Evolutionary conservation across 2,797 vertebrate genomes (phyloP).

Genomic region (Urophycis tenuis): DNA sequence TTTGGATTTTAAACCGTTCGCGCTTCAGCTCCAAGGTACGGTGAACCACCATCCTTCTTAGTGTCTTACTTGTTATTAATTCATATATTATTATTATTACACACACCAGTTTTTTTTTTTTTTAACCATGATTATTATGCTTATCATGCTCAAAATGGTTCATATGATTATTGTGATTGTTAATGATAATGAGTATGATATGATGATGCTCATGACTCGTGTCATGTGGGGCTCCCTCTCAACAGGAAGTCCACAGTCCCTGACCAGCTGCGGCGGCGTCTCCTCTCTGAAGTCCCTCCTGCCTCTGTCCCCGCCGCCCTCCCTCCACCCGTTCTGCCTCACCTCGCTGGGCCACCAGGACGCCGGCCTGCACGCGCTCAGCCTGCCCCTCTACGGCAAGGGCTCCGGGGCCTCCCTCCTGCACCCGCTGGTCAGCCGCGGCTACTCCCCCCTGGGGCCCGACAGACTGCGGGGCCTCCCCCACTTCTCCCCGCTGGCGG

Average conservation of each 20-base stretch:
- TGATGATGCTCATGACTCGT: background rate
- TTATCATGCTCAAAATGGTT: background rate
- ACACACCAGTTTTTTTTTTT: too few species aligned
- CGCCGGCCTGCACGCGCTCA: conserved; percentile 66
- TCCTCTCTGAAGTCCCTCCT: conserved; percentile 74
- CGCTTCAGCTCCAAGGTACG: conserved; percentile 77
- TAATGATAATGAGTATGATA: too few species aligned
- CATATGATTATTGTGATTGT: too few species aligned
- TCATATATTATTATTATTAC: background rate
- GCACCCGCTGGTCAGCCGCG: conserved; percentile 60
- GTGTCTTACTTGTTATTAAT: background rate
- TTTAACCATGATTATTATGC: background rate
- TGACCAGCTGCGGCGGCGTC: conserved; percentile 57
- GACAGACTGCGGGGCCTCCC: conserved; percentile 69
- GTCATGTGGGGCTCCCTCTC: conserved; percentile 29
- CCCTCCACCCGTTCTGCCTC: conserved; percentile 63
- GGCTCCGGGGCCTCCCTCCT: conserved; percentile 66
- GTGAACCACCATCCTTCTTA: background rate
- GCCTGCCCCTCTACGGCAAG: conserved; percentile 79
- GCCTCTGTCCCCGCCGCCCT: conserved; percentile 72
- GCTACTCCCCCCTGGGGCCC: conserved; percentile 65
- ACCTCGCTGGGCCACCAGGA: conserved; percentile 69
- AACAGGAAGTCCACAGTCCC: conserved; percentile 73
- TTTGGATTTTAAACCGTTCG: conserved; percentile 81
- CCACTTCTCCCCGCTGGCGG: conserved; percentile 65